Conservation (phyloP, 2,888 invertebrate species). For the Tetropium fuscum region DNA sequence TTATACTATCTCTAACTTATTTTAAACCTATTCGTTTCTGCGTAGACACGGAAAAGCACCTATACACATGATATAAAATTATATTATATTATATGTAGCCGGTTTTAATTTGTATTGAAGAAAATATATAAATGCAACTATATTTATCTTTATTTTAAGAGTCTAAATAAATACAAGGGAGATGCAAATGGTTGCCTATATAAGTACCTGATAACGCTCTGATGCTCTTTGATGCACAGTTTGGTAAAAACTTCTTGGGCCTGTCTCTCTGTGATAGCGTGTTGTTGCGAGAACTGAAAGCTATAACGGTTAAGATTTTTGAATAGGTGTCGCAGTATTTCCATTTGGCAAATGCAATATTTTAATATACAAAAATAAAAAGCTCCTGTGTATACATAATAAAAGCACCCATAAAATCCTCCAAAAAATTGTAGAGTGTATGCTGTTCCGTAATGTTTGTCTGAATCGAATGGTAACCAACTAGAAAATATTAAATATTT, state of each 20-base stretch:
- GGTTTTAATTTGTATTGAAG: too few relatives aligned
- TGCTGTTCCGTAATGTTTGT: slow-evolving; percentile 38
- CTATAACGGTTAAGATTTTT: slow-evolving; percentile 10
- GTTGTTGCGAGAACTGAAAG: background rate
- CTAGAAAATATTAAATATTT: slow-evolving; percentile 41
- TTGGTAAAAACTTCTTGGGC: slow-evolving; percentile 12
- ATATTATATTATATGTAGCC: too few relatives aligned
- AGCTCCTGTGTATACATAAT: slow-evolving; percentile 30
- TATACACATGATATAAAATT: too few relatives aligned
- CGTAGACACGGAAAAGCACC: too few relatives aligned
- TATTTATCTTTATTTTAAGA: too few relatives aligned
- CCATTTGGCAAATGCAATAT: slow-evolving; percentile 27
- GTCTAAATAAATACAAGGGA: too few relatives aligned
- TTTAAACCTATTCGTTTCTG: too few relatives aligned
- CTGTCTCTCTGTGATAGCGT: background rate
- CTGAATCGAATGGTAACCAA: slow-evolving; percentile 45
- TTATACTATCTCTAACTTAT: too few relatives aligned
- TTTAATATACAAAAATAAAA: slow-evolving; percentile 34
- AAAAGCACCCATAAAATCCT: slow-evolving; percentile 33
- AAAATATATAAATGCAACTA: too few relatives aligned
- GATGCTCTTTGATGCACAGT: slow-evolving; percentile 32
- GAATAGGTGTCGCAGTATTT: slow-evolving; percentile 30
- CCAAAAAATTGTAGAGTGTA: slow-evolving; percentile 41
- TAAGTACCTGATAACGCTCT: slow-evolving; percentile 30
- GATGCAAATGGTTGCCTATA: too few relatives aligned